Percentiles rank a stretch among this genome's conserved stretches.
Evolutionary conservation across 2,797 vertebrate species (phyloP).

Genomic region (Clamator glandarius): DNA sequence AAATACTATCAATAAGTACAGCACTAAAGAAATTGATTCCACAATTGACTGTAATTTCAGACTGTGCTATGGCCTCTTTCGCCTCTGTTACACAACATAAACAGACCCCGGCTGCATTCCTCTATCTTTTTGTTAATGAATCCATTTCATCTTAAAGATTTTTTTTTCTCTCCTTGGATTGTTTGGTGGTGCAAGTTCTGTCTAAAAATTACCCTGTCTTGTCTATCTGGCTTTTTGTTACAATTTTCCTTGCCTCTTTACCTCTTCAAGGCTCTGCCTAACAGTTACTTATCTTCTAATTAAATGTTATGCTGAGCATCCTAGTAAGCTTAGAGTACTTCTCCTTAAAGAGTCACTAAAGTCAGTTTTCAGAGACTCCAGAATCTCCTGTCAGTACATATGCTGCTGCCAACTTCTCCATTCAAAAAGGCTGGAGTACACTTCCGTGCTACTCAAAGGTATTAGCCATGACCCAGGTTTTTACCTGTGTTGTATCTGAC

Average conservation of each 20-base stretch:
- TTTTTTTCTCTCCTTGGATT: conserved; percentile 59
- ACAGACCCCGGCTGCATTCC: conserved; percentile 66
- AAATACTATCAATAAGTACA: conserved; percentile 78
- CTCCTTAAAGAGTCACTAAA: background rate
- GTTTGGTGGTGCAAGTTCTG: conserved; percentile 25
- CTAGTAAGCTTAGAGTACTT: background rate
- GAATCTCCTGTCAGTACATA: background rate
- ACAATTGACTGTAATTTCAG: conserved; percentile 45
- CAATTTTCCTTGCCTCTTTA: background rate
- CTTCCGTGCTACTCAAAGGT: background rate
- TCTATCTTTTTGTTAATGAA: conserved; percentile 4
- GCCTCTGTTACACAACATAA: conserved; percentile 66
- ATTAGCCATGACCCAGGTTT: background rate
- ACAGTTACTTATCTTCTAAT: background rate
- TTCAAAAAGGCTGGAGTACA: background rate
- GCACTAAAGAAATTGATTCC: conserved; percentile 52
- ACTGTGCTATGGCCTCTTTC: conserved; percentile 27
- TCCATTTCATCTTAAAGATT: background rate
- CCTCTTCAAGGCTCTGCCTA: background rate
- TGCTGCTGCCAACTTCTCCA: background rate
- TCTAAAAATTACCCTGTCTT: background rate
- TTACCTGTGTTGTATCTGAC: rapidly evolving
- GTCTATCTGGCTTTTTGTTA: background rate
- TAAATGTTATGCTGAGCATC: background rate
- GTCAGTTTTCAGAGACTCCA: background rate